Base-by-base conservation (phyloP, 2,113 vertebrate genomes). In the Columba janthina region DNA sequence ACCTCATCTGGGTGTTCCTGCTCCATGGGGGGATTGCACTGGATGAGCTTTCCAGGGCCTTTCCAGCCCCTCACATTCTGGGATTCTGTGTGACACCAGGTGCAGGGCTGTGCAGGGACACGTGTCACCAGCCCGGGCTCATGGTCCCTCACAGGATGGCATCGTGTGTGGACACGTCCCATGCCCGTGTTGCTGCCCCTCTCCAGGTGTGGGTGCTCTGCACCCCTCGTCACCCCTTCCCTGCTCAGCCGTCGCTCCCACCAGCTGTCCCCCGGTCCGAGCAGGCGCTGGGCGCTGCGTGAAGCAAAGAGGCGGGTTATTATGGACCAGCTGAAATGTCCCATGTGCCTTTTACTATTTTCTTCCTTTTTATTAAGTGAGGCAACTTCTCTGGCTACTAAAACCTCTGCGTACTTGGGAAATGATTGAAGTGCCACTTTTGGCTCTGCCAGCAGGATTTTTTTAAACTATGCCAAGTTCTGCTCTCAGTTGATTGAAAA, bases 231-330 rank as follows among this genome's bases (percentile, higher is more conserved):
- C 5, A 1, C 24, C 25, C 60, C 2, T 10, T 70, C 19, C 24
- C 67, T 15, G 40, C 89, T 56, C 34, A 25, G 34, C 22, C 1
- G 0, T 13, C 2, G 0, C 51, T 64, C 11, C 61, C 36, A 25
- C 24, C 0, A 2, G 14, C 32, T 0, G 0, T 25, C 6, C 3
- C 18, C 24, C 8, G 11, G 1, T 25, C 64, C 48, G 36, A 51
- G 54, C 1, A 0, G 46, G 26, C 0, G 0, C 7, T 4, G 11
- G 50, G 6, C 1, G 0, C 51, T 62, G 21, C 0, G 0, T 31
- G 80, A n/a, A 56, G 62, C 34, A 34, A 14, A 46, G 60, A 10
- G 34, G 10, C 6, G 15, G 50, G 46, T 74, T 53, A 1, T 53
- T 56, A 26, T 2, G 51, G 65, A 58, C 46, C 61, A 58, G 31